Percentiles rank a stretch among this genome's conserved stretches.
phyloP scores from a whole-genome alignment of 1,140 invertebrate species.

The Euwallacea similis region DNA sequence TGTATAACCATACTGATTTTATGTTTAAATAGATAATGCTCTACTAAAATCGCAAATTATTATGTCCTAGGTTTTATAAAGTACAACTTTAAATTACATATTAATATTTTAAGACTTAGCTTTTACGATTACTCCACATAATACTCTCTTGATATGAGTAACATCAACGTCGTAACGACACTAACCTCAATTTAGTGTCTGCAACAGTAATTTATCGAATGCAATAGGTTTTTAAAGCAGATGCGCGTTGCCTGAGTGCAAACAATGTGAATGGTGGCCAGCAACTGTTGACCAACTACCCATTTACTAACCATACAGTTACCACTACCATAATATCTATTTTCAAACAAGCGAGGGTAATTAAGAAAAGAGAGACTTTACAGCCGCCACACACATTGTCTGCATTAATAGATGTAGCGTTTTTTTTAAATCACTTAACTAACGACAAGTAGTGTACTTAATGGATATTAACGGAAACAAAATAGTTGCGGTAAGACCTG shows the following conservation, averaged over 20 bases:
- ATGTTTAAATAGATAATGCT: background rate
- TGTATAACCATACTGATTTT: slow-evolving; percentile 50
- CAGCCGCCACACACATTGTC: slow-evolving; percentile 56
- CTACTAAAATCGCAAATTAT: slow-evolving; percentile 3
- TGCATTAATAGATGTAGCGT: slow-evolving; percentile 51
- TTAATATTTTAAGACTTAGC: slow-evolving; percentile 6
- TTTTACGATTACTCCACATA: slow-evolving; percentile 19
- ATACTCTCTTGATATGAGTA: slow-evolving; percentile 28
- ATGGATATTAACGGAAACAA: slow-evolving; percentile 19
- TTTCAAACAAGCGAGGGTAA: slow-evolving; percentile 2
- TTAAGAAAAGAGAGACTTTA: slow-evolving; percentile 9
- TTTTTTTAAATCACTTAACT: slow-evolving; percentile 31
- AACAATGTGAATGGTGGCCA: slow-evolving; percentile 89
- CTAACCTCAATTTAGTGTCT: background rate
- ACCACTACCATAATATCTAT: slow-evolving; percentile 41
- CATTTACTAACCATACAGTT: slow-evolving; percentile 46
- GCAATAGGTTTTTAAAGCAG: background rate
- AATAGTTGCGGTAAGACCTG: slow-evolving; percentile 50
- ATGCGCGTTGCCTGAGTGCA: slow-evolving; percentile 62
- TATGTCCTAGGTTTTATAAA: background rate
- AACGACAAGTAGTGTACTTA: slow-evolving; percentile 30
- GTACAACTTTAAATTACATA: slow-evolving; percentile 3
- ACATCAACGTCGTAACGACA: background rate
- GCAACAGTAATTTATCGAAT: too few relatives aligned
- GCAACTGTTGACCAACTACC: slow-evolving; percentile 55